A percentile compares a stretch with the other conserved stretches of the same genome.
These are phyloP conservation scores for Phyllotreta striolata DNA, from an alignment of 2,888 invertebrate genomes.

Conservation along the genomic window DNA sequence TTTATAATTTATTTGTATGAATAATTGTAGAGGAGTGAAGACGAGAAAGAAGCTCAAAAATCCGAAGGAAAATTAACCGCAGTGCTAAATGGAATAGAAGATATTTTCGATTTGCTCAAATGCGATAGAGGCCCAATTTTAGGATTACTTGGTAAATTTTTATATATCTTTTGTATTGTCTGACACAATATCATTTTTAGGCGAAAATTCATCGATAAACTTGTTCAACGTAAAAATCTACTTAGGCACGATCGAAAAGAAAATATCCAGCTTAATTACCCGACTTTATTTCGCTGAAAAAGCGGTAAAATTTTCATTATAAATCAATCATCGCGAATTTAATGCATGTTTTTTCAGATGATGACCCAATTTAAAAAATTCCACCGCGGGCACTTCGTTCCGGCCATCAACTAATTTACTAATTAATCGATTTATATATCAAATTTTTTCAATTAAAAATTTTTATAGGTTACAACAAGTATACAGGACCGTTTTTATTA, in stretches of 20 bases:
- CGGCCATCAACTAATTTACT: slow-evolving; percentile 18
- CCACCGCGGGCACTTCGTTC: slow-evolving; percentile 26
- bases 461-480: too few species aligned
- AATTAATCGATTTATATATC: neutral
- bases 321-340: neutral
- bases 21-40: slow-evolving; percentile 42
- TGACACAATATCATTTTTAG: slow-evolving; percentile 47
- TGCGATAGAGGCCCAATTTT: slow-evolving; percentile 79
- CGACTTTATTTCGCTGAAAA: slow-evolving; percentile 61
- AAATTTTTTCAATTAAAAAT: neutral
- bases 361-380: slow-evolving; percentile 36
- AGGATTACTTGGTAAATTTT: slow-evolving; percentile 68
- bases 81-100: slow-evolving; percentile 47
- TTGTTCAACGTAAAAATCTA: slow-evolving; percentile 82
- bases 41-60: slow-evolving; percentile 46
- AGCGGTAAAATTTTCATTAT: slow-evolving; percentile 40
- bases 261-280: slow-evolving; percentile 71
- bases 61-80: slow-evolving; percentile 46
- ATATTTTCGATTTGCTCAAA: slow-evolving; percentile 68
- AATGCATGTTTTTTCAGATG: slow-evolving; percentile 33
- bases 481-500: too few species aligned
- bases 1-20: slow-evolving; percentile 3
- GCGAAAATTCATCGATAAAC: slow-evolving; percentile 74
- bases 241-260: slow-evolving; percentile 82
- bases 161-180: slow-evolving; percentile 4